Percentiles rank a stretch among this genome's conserved stretches.
phyloP scores from a whole-genome alignment of 2,113 vertebrate species.

The Ceyx margarethae region DNA sequence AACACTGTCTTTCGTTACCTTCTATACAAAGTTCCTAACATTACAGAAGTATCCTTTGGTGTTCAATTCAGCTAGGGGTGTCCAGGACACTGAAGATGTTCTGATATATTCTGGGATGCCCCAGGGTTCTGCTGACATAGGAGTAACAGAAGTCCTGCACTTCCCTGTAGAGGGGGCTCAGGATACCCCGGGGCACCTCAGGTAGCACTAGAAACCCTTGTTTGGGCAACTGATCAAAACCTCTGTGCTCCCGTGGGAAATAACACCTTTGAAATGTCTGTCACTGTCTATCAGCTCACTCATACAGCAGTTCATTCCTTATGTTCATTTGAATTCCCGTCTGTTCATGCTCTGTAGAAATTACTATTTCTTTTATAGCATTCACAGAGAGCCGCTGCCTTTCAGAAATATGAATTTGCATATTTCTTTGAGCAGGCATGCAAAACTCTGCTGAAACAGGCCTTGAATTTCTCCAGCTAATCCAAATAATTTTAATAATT shows the following conservation, averaged over 20 bases:
- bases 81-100: not conserved
- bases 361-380: not conserved
- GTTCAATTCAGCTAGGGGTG: not conserved
- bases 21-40: not conserved
- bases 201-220: not conserved
- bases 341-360: not conserved
- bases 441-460: conserved; percentile 2
- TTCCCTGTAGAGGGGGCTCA: not conserved
- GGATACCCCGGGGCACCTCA: not conserved
- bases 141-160: not conserved
- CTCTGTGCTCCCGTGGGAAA: too few species aligned
- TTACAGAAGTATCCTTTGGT: not conserved
- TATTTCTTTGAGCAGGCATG: not conserved
- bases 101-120: not conserved
- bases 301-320: not conserved
- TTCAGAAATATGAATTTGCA: not conserved
- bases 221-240: not conserved
- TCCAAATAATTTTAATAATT: conserved; percentile 64
- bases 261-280: not conserved
- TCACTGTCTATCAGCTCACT: not conserved
- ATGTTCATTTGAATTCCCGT: not conserved
- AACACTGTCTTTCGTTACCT: not conserved
- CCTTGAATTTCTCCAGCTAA: conserved; percentile 28
- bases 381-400: not conserved
- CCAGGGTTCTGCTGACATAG: fast-evolving